Evolutionary conservation across 1,140 invertebrate species (phyloP).

Genomic region (Hycleus cichorii): DNA sequence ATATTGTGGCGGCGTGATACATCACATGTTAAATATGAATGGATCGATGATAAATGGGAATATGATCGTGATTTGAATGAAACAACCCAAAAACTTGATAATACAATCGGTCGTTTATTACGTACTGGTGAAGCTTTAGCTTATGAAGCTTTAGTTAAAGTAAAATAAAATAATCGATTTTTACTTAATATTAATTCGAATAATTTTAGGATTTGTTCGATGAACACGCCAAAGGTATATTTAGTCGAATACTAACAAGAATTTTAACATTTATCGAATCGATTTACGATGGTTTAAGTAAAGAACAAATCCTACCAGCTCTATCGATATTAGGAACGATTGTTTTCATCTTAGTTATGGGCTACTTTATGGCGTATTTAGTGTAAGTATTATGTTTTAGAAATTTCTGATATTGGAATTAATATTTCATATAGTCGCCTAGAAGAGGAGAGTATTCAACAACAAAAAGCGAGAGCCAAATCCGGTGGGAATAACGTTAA

Average conservation of each 20-base stretch:
- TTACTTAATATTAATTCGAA: not conserved
- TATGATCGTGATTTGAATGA: constrained; percentile 58
- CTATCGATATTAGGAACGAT: constrained; percentile 78
- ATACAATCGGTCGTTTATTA: constrained; percentile 63
- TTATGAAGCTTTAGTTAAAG: constrained; percentile 62
- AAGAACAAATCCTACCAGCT: constrained; percentile 74
- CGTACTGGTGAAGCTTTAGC: constrained; percentile 61
- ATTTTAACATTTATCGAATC: constrained; percentile 65
- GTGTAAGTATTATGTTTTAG: constrained; percentile 51
- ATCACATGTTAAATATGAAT: constrained; percentile 83
- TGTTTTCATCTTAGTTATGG: constrained; percentile 68
- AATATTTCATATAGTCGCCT: constrained; percentile 48
- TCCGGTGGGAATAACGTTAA: constrained; percentile 44
- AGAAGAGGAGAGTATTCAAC: constrained; percentile 71
- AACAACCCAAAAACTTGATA: constrained; percentile 63
- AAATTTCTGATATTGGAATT: not conserved
- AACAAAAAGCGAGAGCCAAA: constrained; percentile 47
- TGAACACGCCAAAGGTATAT: constrained; percentile 66
- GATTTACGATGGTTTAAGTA: constrained; percentile 63
- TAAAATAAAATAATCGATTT: constrained; percentile 24
- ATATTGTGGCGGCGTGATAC: constrained; percentile 85
- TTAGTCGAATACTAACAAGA: constrained; percentile 60
- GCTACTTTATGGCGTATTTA: constrained; percentile 84
- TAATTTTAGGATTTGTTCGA: constrained; percentile 58
- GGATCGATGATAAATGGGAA: constrained; percentile 64